Conservation (phyloP, 2,797 vertebrate species). For the Sebastes kiyomatsui region DNA sequence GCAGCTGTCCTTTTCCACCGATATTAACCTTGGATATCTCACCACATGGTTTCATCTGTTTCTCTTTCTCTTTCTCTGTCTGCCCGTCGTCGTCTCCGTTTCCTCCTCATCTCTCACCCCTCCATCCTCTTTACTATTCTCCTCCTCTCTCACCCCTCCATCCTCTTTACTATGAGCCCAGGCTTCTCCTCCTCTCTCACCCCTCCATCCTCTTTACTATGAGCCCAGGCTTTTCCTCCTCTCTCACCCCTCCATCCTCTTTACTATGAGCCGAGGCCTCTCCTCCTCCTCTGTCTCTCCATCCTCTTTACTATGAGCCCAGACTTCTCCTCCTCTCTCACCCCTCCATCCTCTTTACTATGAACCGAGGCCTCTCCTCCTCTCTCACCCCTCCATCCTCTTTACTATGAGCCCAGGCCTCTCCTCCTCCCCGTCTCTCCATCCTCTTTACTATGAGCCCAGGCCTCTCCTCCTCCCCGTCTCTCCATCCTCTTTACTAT, state of each 20-base stretch:
- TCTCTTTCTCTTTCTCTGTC: neutral
- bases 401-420: neutral
- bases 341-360: too few relatives aligned
- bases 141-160: neutral
- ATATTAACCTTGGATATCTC: conserved; percentile 64
- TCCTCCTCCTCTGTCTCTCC: neutral
- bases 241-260: too few relatives aligned
- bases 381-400: neutral
- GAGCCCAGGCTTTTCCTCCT: too few relatives aligned
- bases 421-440: neutral
- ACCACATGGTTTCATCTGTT: conserved; percentile 7
- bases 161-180: too few relatives aligned
- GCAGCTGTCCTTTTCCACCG: conserved; percentile 33
- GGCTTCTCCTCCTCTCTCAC: neutral
- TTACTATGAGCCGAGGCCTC: too few relatives aligned
- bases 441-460: neutral
- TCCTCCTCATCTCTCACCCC: neutral
- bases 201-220: too few relatives aligned
- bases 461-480: too few relatives aligned
- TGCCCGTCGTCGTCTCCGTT: neutral
- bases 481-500: too few relatives aligned
- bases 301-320: too few relatives aligned
- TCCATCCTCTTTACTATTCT: neutral
- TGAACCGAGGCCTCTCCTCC: too few relatives aligned
- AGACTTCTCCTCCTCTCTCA: too few relatives aligned